These are phyloP conservation scores for Rhinogobius similis DNA, from an alignment of 2,113 vertebrate species.

Conservation along the genomic window DNA sequence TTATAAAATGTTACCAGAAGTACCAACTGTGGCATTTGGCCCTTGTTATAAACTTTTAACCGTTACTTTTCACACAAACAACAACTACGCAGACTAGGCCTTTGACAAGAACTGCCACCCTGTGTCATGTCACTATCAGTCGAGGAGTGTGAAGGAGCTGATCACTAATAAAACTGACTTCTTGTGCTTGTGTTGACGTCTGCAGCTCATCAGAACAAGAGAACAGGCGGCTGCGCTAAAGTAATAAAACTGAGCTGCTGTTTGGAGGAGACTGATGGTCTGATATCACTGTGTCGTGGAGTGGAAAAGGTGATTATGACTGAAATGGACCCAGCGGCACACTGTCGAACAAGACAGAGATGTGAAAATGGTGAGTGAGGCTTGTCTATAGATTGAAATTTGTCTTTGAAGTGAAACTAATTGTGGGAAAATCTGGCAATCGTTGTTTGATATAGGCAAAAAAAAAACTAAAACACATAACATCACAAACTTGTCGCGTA, in stretches of 20 bases:
- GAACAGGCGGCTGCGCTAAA: constrained; percentile 51
- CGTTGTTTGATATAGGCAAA: too few relatives aligned
- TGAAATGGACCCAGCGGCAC: constrained; percentile 21
- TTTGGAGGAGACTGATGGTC: constrained; percentile 57
- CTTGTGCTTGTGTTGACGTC: constrained; percentile 45
- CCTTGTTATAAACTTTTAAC: neutral
- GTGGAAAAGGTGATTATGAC: constrained; percentile 62
- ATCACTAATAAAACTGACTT: constrained; percentile 37
- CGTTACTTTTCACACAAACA: neutral
- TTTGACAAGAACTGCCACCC: constrained; percentile 8
- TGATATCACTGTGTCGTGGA: constrained; percentile 45
- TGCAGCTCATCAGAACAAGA: constrained; percentile 20
- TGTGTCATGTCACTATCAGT: constrained; percentile 6
- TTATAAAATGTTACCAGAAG: neutral
- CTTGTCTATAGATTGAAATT: too few relatives aligned
- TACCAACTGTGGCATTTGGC: neutral
- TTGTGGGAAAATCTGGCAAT: too few relatives aligned
- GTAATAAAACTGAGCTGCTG: constrained; percentile 51
- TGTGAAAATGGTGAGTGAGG: neutral
- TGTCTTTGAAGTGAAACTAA: too few relatives aligned
- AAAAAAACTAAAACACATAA: too few relatives aligned
- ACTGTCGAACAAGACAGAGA: constrained; percentile 16
- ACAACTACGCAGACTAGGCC: constrained; percentile 7
- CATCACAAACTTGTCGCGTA: too few relatives aligned
- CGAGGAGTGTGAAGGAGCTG: constrained; percentile 52